Base-by-base conservation (phyloP, 2,797 vertebrate species). In the Allobates femoralis region DNA sequence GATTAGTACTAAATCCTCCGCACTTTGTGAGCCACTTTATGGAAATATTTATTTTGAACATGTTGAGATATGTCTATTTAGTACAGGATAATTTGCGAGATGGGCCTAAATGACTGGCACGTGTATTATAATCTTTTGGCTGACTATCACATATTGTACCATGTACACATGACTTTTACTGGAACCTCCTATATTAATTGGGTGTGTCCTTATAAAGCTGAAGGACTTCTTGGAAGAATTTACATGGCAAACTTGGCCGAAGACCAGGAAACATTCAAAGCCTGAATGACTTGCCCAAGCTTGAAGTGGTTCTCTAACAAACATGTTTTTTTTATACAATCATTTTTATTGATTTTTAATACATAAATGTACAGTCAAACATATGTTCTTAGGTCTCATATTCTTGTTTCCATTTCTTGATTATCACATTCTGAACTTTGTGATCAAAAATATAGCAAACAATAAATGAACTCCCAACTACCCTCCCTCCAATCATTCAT, bases 41-140 rank as follows among this genome's bases (percentile, higher is more conserved):
- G 51, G 51, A 32, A 60, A 7, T 12, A 60, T 28, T 32, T 21
- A 30, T 32, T 19, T 62, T 34, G n/a, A 60, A 51, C 82, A 84
- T 26, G 82, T 76, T 50, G 23, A 62, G 82, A 84, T 62, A 32
- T 51, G 71, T 50, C 73, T 60, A 60, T 26, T n/a, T 15, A 26
- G 37, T 6, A 12, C 46, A 19, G 32, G 34, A 41, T 11, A 50
- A 64, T 76, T 60, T 76, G 14, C 50, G 16, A 74, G 32, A 30
- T 41, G 21, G 30, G 32, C 46, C 4, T 18, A 3, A 37, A 74
- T 5, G 69, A 34, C 51, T 41, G 23, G 67, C 55, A 74, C 23
- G 53, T 5, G 30, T 53, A 28, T 32, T 55, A 23, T 64, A 82
- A 15, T 34, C 7, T 60, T 30, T 23, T 16, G 18, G 34, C 51